Evolutionary conservation across 2,888 invertebrate genomes (phyloP).

Genomic region (Macaria notata): DNA sequence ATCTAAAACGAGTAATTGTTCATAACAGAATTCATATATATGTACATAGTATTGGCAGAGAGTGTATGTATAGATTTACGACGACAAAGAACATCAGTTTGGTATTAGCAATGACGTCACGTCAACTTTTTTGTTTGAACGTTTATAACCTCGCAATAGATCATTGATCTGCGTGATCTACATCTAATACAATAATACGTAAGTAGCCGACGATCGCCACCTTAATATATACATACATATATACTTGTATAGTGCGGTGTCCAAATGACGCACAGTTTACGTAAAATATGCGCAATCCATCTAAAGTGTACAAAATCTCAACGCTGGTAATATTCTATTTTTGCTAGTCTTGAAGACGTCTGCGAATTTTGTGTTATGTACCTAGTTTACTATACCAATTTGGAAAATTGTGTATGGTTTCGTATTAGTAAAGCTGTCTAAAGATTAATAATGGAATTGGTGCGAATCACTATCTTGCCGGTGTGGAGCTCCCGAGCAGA

Average conservation of each 20-base stretch:
- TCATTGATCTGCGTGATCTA: conserved; percentile 55
- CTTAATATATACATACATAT: conserved; percentile 32
- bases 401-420: no score
- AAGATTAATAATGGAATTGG: no score
- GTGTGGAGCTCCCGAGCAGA: no score
- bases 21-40: no score
- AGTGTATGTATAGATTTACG: no score
- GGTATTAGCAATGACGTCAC: conserved; percentile 37
- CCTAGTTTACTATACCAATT: no score
- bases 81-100: conserved; percentile 35
- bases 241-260: no score
- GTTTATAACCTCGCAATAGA: conserved; percentile 50
- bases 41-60: no score
- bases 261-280: conserved; percentile 40
- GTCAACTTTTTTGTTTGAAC: conserved; percentile 41
- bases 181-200: conserved; percentile 50
- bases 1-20: no score
- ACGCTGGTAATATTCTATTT: conserved; percentile 4
- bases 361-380: no score
- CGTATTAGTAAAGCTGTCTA: no score
- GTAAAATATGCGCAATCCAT: conserved; percentile 26
- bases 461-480: no score
- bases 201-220: conserved; percentile 31
- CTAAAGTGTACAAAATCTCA: conserved; percentile 14
- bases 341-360: conserved; percentile 6